Percentiles rank a stretch among this genome's conserved stretches.
phyloP scores from a whole-genome alignment of 1,140 invertebrate species.

The Meloidogyne hapla region DNA sequence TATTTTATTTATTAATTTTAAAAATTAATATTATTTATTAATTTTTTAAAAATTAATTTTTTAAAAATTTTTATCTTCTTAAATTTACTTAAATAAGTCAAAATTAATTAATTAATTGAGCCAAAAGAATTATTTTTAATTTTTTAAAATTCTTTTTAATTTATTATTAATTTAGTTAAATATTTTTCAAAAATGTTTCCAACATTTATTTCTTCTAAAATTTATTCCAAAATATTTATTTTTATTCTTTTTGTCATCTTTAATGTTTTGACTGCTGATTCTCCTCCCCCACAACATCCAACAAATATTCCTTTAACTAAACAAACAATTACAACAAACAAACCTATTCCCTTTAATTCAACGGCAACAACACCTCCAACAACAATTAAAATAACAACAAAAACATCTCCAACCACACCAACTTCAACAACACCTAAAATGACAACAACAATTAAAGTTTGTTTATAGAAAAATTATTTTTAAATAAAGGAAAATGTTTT shows the following conservation, averaged over 20 bases:
- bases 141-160: too few relatives aligned
- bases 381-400: neutral
- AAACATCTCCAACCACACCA: neutral
- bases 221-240: too few relatives aligned
- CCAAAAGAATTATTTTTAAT: too few relatives aligned
- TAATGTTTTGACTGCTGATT: neutral
- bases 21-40: too few relatives aligned
- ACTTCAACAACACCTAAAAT: neutral
- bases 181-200: neutral
- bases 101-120: too few relatives aligned
- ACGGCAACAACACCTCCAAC: neutral
- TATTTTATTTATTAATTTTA: too few relatives aligned
- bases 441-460: constrained; percentile 7
- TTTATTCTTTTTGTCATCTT: neutral
- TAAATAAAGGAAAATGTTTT: too few relatives aligned
- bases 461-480: too few relatives aligned
- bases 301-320: neutral
- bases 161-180: neutral
- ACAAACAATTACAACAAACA: neutral
- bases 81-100: too few relatives aligned
- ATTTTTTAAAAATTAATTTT: too few relatives aligned
- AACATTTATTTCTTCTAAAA: neutral
- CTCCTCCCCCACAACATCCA: neutral
- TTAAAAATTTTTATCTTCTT: too few relatives aligned
- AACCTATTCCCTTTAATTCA: neutral